Evolutionary conservation across 2,797 vertebrate species (phyloP).

Genomic region (Brotogeris chrysoptera): DNA sequence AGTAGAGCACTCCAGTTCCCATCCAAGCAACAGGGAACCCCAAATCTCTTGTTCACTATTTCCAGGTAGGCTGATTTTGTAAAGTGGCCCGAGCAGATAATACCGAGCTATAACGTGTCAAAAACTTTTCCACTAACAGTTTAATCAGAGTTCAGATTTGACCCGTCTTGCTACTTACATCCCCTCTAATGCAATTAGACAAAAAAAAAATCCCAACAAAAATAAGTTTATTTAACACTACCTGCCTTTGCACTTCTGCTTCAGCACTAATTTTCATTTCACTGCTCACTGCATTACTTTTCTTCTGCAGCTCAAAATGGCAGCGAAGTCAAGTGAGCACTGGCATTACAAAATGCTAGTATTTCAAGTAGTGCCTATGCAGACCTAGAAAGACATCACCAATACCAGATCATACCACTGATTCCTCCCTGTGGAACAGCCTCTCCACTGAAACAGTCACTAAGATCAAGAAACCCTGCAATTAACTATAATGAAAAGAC

Average conservation of each 20-base stretch:
- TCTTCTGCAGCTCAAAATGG: background rate
- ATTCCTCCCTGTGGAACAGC: background rate
- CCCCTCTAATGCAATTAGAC: background rate
- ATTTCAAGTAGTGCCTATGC: background rate
- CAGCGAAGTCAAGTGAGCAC: background rate
- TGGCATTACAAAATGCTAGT: background rate
- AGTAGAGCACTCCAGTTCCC: background rate
- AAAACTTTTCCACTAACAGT: background rate
- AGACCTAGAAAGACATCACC: background rate
- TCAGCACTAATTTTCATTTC: background rate
- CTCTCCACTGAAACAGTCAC: background rate
- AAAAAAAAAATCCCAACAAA: background rate
- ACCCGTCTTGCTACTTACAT: background rate
- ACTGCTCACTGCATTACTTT: background rate
- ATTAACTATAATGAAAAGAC: background rate
- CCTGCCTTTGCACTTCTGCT: background rate
- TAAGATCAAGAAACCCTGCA: background rate
- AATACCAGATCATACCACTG: background rate
- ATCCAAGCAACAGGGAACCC: background rate
- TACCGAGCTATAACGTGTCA: background rate
- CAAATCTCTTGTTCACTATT: background rate
- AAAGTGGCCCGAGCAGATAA: background rate
- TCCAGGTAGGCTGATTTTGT: background rate
- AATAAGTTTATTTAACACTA: background rate
- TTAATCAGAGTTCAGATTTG: background rate